phyloP scores from a whole-genome alignment of 2,888 invertebrate species.

The Cistogaster globosa region DNA sequence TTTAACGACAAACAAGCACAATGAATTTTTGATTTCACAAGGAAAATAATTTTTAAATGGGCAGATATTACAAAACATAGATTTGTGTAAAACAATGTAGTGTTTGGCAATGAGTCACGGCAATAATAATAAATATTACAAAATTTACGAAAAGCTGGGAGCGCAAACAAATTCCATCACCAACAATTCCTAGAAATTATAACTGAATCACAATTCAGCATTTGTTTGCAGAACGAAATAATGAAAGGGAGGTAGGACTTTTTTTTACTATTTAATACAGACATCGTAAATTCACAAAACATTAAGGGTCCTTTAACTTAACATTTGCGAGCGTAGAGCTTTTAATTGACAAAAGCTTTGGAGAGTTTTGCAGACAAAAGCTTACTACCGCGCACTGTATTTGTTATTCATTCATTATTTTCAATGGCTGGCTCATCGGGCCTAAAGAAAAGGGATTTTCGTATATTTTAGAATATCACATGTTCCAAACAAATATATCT shows the following conservation, averaged over 20 bases:
- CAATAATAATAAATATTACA: constrained; percentile 47
- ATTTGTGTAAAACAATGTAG: constrained; percentile 41
- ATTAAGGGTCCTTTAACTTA: constrained; percentile 44
- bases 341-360: constrained; percentile 54
- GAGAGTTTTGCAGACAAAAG: constrained; percentile 40
- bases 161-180: constrained; percentile 56
- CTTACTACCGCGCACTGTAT: constrained; percentile 4
- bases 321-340: constrained; percentile 12
- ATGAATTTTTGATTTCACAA: too few species aligned
- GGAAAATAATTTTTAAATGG: too few species aligned
- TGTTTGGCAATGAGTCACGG: constrained; percentile 58
- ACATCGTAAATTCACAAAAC: constrained; percentile 29
- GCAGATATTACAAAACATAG: not conserved
- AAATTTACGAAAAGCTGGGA: constrained; percentile 41
- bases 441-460: not conserved
- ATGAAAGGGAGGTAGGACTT: constrained; percentile 25
- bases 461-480: not conserved
- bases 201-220: constrained; percentile 61
- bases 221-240: constrained; percentile 3
- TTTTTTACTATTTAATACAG: not conserved
- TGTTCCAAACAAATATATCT: too few species aligned
- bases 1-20: too few species aligned
- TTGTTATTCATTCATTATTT: constrained; percentile 59
- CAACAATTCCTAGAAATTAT: constrained; percentile 65
- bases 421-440: constrained; percentile 53